Base-by-base conservation (phyloP, 2,797 vertebrate genomes). In the Halcyon leucocephala region DNA sequence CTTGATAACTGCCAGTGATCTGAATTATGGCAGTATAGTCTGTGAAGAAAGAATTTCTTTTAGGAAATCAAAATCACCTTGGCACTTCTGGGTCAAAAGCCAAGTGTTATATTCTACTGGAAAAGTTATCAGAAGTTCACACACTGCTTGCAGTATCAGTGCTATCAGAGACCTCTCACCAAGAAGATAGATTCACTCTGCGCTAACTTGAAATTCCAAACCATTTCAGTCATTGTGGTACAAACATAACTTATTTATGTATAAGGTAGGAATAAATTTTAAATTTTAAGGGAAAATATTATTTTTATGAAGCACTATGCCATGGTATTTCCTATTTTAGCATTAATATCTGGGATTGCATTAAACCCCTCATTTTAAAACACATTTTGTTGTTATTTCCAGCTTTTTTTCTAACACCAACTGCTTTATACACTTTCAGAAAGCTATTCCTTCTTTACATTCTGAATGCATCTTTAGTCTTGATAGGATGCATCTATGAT, bases 71-170 rank as follows among this genome's bases (percentile, higher is more conserved):
- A 86, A 95, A 92, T 76, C 46, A 57, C 52, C 80, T 86, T 83
- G 52, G 31, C 60, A 82, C 87, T 94, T 90, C 49, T 74, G 46
- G 82, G 93, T 94, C 94, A 95, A 95, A 95, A 91, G 65, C 52
- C 79, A 91, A 74, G 37, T 70, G 35, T 55, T 87, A 58, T 5
- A 74, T 70, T 82, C 44, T 85, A 37, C 20, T 57, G 57, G 48
- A 91, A 92, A 88, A 49, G 44, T 64, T 86, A 41, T 60, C 29
- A 81, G 41, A 83, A 89, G 52, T 95, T 93, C 87, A 71, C 52
- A 52, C 9, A 6, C 7, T 78, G 10, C 78, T 89, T 79, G 12
- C 17, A 67, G 12, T 80, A 51, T 54, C 49, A 49, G 28, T n/a
- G 25, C 7, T 72, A 66, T 48, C 35, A 29, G 33, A 89, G 73